Base-by-base conservation (phyloP, 2,888 invertebrate species). In the Drosophila mettleri region DNA sequence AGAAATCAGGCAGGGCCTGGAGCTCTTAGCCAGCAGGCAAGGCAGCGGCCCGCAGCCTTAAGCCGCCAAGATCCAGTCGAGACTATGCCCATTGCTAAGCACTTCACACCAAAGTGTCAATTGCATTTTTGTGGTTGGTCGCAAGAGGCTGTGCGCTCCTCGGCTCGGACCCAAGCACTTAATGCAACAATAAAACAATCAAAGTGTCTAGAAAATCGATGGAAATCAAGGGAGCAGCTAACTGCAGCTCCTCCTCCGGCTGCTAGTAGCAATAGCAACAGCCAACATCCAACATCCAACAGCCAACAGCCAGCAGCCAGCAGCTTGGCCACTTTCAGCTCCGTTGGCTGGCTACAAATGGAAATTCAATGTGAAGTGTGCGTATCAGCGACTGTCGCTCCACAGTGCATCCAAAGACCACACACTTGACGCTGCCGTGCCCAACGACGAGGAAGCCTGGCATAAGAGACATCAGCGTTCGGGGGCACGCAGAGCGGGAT, bases 141-240 rank as follows among this genome's bases (percentile, higher is more conserved):
- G 78, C 80, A 69, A 72, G 59, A 52, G 61, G 68, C 66, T 39
- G 31, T 31, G 46, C 20, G 45, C 27, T 45, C 16, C 45, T 48
- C 53, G 38, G 46, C 51, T 52, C 43, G 54, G 58, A 55, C 45
- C 65, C 69, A 69, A 74, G 69, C 87, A 86, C 85, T 86, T 86
- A 86, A 88, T 86, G 87, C 89, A 86, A 86, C 85, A 86, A 86
- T 86, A 86, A 86, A 86, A 86, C 85, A 86, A 86, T 86, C 85
- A 86, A 83, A 84, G 85, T 88, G 85, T 86, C 85, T 87, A 88
- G 85, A 86, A 88, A 86, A 86, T 86, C 85, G 85, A 86, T 85
- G 88, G 86, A 88, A 88, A 84, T 81, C 82, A 86, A 86, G 76
- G 86, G 80, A 75, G 54, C 68, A 60, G 64, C 72, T 73, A 71